A percentile compares a stretch with the other conserved stretches of the same genome.
Conservation (phyloP, 2,797 vertebrate genomes). For the Pangasius larnaudii region DNA sequence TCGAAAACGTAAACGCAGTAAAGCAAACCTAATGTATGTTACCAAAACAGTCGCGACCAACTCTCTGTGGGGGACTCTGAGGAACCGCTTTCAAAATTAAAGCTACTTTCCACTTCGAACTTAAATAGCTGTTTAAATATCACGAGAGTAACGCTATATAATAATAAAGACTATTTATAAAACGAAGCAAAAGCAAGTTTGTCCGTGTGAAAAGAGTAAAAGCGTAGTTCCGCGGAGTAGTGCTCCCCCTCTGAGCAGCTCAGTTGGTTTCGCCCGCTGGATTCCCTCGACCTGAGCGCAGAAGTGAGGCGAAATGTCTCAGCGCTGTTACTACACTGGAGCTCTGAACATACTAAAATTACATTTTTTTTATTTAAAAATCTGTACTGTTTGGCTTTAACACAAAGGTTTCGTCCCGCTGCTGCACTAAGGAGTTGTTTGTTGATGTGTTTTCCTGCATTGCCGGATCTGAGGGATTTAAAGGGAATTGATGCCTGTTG, state of each 20-base stretch:
- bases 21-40: not conserved
- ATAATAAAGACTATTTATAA: rapidly evolving
- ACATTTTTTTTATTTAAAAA: not conserved
- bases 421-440: not conserved
- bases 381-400: not conserved
- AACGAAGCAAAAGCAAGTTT: not conserved
- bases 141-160: not conserved
- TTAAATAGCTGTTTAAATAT: not conserved
- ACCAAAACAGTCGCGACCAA: conserved; percentile 37
- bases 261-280: conserved; percentile 31
- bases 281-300: conserved; percentile 24
- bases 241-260: not conserved
- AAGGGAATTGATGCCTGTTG: conserved; percentile 2
- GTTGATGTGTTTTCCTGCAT: not conserved
- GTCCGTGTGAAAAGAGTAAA: not conserved
- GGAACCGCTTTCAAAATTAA: too few relatives aligned
- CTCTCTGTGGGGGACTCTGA: not conserved
- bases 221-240: not conserved
- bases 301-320: conserved; percentile 24
- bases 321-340: not conserved
- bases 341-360: not conserved
- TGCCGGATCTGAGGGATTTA: conserved; percentile 30
- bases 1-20: not conserved
- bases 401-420: not conserved
- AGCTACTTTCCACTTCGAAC: too few relatives aligned